phyloP scores from a whole-genome alignment of 2,797 vertebrate species.

The Nannoperca obscura region DNA sequence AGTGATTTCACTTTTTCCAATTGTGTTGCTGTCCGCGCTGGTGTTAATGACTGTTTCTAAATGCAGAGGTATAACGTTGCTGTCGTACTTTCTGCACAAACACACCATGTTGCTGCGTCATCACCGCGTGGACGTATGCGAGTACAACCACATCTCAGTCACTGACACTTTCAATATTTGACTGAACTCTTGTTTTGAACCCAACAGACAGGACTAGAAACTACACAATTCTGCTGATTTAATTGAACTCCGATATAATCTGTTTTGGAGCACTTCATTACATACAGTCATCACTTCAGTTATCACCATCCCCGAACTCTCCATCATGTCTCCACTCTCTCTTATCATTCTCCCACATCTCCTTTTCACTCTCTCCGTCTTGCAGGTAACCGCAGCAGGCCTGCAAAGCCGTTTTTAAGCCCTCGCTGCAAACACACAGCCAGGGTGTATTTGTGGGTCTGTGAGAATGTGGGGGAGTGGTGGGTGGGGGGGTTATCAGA shows the following conservation, averaged over 20 bases:
- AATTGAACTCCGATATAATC: neutral
- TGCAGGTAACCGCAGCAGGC: constrained; percentile 28
- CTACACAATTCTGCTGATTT: neutral
- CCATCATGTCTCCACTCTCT: constrained; percentile 21
- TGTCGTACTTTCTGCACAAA: too few species aligned
- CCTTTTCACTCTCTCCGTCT: constrained; percentile 23
- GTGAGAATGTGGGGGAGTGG: neutral
- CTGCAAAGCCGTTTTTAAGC: constrained; percentile 27
- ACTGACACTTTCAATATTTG: neutral
- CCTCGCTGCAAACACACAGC: constrained; percentile 8
- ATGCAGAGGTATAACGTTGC: neutral
- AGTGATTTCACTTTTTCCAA: too few species aligned
- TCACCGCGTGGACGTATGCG: neutral
- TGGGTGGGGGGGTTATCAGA: constrained; percentile 60
- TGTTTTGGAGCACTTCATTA: neutral
- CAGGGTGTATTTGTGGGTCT: neutral
- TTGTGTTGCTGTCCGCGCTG: neutral
- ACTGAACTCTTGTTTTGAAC: neutral
- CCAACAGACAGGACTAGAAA: neutral
- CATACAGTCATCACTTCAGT: constrained; percentile 8
- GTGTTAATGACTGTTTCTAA: neutral
- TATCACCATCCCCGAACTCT: constrained; percentile 22
- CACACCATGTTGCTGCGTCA: neutral
- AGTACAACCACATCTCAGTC: too few species aligned
- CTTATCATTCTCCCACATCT: constrained; percentile 38